These are phyloP conservation scores for Aethina tumida DNA, from an alignment of 1,140 invertebrate genomes.

Conservation along the genomic window DNA sequence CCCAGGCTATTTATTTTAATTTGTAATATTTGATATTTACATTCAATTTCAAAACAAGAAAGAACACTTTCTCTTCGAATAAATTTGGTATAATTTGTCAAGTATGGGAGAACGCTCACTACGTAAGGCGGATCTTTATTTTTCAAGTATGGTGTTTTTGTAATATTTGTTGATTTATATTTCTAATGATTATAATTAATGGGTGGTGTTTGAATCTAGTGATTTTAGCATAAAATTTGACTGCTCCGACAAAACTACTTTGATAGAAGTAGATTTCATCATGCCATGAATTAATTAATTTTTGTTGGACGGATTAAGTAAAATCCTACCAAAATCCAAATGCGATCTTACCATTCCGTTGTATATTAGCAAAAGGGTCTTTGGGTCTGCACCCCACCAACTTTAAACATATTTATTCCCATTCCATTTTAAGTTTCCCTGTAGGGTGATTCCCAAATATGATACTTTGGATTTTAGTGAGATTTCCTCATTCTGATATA, in stretches of 20 bases:
- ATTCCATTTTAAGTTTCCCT: constrained; percentile 13
- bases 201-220: background rate
- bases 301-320: constrained; percentile 6
- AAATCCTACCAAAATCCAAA: constrained; percentile 14
- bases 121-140: too few species aligned
- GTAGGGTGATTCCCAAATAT: constrained; percentile 12
- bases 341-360: constrained; percentile 9
- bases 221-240: constrained; percentile 9
- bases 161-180: background rate
- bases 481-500: background rate
- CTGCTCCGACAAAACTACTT: constrained; percentile 7
- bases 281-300: constrained; percentile 5
- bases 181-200: constrained; percentile 2
- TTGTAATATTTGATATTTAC: background rate
- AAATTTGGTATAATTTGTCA: constrained; percentile 3
- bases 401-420: constrained; percentile 16
- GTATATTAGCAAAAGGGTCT: constrained; percentile 3
- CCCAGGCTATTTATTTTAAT: background rate
- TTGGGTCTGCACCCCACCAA: constrained; percentile 16
- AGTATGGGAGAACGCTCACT: too few species aligned
- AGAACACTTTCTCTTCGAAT: background rate
- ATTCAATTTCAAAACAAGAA: constrained; percentile 6
- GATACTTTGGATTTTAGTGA: constrained; percentile 3
- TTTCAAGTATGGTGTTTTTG: constrained; percentile 1
- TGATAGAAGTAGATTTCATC: constrained; percentile 13